Evolutionary conservation across 1,140 invertebrate species (phyloP).

Genomic region (Proctacanthus coquilletti): DNA sequence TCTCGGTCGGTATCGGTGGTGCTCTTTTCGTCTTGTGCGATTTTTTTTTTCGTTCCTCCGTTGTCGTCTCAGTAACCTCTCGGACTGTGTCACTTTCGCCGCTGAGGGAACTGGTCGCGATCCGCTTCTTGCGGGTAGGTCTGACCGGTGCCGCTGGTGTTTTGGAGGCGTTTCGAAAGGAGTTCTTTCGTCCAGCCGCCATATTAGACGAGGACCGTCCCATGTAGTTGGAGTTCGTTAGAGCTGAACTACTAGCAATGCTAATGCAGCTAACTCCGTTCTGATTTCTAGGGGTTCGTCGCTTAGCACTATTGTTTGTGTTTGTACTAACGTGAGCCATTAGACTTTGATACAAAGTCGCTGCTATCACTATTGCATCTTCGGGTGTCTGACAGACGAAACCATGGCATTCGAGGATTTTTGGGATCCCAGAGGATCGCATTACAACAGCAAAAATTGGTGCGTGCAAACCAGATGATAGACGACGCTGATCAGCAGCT

Average conservation of each 20-base stretch:
- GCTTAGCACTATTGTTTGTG: constrained; percentile 26
- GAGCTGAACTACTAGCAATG: constrained; percentile 38
- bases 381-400: constrained; percentile 76
- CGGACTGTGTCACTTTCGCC: constrained; percentile 38
- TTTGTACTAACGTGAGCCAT: constrained; percentile 52
- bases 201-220: constrained; percentile 16
- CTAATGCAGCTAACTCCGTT: constrained; percentile 56
- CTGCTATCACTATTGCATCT: constrained; percentile 78
- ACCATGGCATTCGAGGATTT: constrained; percentile 74
- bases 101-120: constrained; percentile 38
- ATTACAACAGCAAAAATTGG: constrained; percentile 84
- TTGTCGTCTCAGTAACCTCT: constrained; percentile 23
- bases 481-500: constrained; percentile 19
- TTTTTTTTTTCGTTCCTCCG: constrained; percentile 25
- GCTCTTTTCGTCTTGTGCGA: constrained; percentile 26
- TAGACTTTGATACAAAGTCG: constrained; percentile 72
- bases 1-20: constrained; percentile 19
- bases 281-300: constrained; percentile 39
- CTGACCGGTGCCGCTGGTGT: constrained; percentile 29
- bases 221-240: constrained; percentile 29
- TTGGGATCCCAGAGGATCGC: constrained; percentile 59
- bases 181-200: constrained; percentile 18
- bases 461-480: constrained; percentile 40
- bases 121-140: constrained; percentile 41
- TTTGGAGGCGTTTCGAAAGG: constrained; percentile 11